Conservation (phyloP, 2,888 invertebrate genomes). For the Volucella bombylans region DNA sequence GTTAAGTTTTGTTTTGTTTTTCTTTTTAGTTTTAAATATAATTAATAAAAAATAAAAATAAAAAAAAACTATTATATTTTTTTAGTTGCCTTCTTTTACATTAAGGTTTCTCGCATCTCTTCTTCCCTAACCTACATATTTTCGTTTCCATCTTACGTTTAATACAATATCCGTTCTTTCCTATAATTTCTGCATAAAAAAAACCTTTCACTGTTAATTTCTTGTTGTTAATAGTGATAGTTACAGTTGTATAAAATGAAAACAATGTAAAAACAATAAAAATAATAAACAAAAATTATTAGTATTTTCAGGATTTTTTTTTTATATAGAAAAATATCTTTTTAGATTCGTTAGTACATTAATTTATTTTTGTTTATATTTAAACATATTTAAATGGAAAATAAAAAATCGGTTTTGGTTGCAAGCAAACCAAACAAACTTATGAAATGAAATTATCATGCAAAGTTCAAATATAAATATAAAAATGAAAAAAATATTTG, state of each 20-base stretch:
- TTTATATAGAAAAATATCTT: conserved; percentile 67
- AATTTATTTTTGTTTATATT: conserved; percentile 30
- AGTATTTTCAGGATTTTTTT: conserved; percentile 56
- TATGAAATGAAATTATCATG: background rate
- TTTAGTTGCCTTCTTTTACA: conserved; percentile 49
- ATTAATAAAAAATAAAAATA: conserved; percentile 47
- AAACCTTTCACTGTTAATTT: background rate
- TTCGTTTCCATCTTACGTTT: conserved; percentile 23
- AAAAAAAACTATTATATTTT: conserved; percentile 21
- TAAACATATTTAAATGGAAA: conserved; percentile 32
- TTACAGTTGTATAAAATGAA: conserved; percentile 39
- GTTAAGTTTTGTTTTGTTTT: conserved; percentile 38
- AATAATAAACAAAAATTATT: conserved; percentile 29
- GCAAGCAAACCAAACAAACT: conserved; percentile 21
- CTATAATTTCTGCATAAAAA: conserved; percentile 17
- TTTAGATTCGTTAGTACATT: conserved; percentile 64
- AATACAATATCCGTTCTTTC: conserved; percentile 12
- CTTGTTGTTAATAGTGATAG: conserved; percentile 36
- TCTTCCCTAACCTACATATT: conserved; percentile 31
- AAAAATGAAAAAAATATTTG: conserved; percentile 26
- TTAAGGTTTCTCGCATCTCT: conserved; percentile 30
- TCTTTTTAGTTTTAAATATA: conserved; percentile 38
- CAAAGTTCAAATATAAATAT: conserved; percentile 6
- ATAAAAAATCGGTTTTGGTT: conserved; percentile 33
- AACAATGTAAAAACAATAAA: background rate